Conservation (phyloP, 2,113 vertebrate genomes). For the Hiodon alosoides region DNA sequence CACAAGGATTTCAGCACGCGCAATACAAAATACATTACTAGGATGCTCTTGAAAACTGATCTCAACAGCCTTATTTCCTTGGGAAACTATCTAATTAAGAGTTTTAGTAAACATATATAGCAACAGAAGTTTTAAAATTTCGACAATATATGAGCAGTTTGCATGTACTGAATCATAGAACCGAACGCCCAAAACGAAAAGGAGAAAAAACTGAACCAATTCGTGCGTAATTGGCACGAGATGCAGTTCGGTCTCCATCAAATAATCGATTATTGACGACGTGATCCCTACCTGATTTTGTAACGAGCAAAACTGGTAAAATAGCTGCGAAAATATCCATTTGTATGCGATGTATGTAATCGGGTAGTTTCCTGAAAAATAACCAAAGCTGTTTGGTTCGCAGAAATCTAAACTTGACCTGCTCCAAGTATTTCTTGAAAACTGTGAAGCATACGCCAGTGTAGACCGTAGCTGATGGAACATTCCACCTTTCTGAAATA, state of each 20-base stretch:
- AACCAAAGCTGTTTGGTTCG: constrained; percentile 30
- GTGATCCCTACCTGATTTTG: constrained; percentile 68
- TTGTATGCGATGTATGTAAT: constrained; percentile 41
- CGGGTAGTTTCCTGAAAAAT: constrained; percentile 41
- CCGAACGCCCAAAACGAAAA: constrained; percentile 5
- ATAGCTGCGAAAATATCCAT: constrained; percentile 72
- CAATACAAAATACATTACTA: no score
- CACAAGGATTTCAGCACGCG: no score
- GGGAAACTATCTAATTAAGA: no score
- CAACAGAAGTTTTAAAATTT: no score
- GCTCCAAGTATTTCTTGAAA: constrained; percentile 41
- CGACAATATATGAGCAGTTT: no score
- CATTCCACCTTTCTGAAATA: constrained; percentile 50
- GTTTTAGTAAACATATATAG: no score
- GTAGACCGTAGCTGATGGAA: constrained; percentile 47
- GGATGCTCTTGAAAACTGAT: no score
- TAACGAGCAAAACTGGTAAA: constrained; percentile 62
- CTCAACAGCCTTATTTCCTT: no score
- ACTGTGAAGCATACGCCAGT: constrained; percentile 37
- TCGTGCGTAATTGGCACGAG: neutral
- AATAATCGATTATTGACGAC: neutral
- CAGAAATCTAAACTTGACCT: constrained; percentile 37
- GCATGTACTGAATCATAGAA: neutral
- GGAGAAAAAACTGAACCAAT: constrained; percentile 6
- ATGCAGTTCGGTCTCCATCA: neutral